Base-by-base conservation (phyloP, 2,113 vertebrate species). In the Meles meles region DNA sequence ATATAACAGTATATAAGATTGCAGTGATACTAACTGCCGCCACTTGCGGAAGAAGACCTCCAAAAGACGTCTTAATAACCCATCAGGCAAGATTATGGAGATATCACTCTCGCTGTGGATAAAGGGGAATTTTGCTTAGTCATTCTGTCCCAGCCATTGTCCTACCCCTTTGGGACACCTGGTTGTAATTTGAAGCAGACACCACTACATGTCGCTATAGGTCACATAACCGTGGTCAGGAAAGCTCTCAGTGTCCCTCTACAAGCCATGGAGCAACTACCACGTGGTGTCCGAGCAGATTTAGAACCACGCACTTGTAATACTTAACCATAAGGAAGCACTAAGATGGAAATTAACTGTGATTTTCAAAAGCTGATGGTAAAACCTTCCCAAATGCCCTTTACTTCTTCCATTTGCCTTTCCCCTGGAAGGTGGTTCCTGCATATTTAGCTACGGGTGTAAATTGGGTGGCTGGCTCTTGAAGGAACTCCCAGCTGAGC, bases 181-280 rank as follows among this genome's bases (percentile, higher is more conserved):
- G 76, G 88, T 52, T 97, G 98, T 94, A 97, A 90, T 98, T 96
- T 88, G 81, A 77, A 23, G 90, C 88, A 95, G 10, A 9, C 44
- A 79, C 98, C 98, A 47, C 98, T 98, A 93, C 71, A 96, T 96
- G 98, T 96, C 98, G 95, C 98, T 98, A 1, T 69, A 96, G 94
- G 76, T 96, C 37, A 71, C 59, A 0, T 85, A 92, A 94, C 86
- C 81, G 65, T 88, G 96, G 83, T 79, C 88, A 77, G 76, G 37
- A 7, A 10, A 5, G 42, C 37, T 80, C 39, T 67, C 6, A 17
- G 23, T 77, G 12, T 55, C 27, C 1, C 8, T 88, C 44, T 13
- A 63, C 5, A 25, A 85, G 34, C 23, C 6, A 42, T 21, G 84
- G 55, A 81, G 63, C 29, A 42, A 47, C 82, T 42, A 42, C 79